phyloP scores from a whole-genome alignment of 2,113 vertebrate species.

The Pterocles gutturalis region DNA sequence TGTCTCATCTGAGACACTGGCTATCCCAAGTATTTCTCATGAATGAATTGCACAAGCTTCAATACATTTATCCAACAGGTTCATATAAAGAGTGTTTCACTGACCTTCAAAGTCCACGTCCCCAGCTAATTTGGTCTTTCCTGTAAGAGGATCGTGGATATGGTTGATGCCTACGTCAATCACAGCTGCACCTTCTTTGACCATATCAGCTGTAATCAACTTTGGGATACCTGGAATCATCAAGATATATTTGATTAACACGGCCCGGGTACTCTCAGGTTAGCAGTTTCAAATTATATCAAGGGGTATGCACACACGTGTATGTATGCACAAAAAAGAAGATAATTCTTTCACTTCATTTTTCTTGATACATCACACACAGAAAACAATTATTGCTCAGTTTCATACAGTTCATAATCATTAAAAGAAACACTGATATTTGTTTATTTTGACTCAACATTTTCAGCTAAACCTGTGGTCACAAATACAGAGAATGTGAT shows the following conservation, averaged over 20 bases:
- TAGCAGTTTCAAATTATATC: neutral
- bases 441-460: neutral
- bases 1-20: neutral
- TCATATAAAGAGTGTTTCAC: neutral
- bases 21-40: neutral
- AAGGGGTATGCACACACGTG: neutral
- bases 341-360: neutral
- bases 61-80: neutral
- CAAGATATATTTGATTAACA: neutral
- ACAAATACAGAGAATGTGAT: neutral
- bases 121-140: constrained; percentile 86
- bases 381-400: neutral
- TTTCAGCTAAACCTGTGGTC: neutral
- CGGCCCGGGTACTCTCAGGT: neutral
- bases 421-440: neutral
- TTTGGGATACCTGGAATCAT: constrained; percentile 86
- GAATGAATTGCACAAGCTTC: neutral
- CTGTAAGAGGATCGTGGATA: constrained; percentile 82
- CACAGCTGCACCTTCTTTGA: constrained; percentile 89
- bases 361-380: neutral
- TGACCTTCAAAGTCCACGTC: constrained; percentile 96
- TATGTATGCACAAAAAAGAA: neutral
- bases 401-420: neutral
- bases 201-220: constrained; percentile 91
- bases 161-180: constrained; percentile 95